A percentile compares a stretch with the other conserved stretches of the same genome.
Conservation (phyloP, 64 coral and sea anemone species). For the Catalaphyllia jardinei region DNA sequence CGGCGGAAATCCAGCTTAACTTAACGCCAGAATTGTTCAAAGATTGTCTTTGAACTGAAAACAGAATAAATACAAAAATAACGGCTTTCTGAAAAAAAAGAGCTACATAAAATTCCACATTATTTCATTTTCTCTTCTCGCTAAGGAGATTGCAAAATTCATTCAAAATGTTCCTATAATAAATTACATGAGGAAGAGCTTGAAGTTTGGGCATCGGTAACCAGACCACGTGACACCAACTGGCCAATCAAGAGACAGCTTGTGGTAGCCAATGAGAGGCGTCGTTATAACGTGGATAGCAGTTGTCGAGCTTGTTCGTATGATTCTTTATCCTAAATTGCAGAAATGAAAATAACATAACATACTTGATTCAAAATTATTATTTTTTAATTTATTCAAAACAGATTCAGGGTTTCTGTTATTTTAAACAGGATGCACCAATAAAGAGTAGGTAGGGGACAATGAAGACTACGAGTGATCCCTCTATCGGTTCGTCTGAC, state of each 20-base stretch:
- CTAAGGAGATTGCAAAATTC: not conserved
- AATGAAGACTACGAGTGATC: too few relatives aligned
- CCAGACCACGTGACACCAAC: not conserved
- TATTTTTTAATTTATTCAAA: too few relatives aligned
- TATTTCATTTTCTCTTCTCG: not conserved
- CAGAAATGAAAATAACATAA: not conserved
- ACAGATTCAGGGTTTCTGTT: too few relatives aligned
- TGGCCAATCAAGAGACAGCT: not conserved
- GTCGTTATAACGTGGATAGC: not conserved
- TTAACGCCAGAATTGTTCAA: not conserved
- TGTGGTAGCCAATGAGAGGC: not conserved
- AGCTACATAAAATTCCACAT: not conserved
- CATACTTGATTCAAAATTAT: not conserved
- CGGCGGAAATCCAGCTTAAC: too few relatives aligned
- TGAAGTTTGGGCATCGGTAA: not conserved
- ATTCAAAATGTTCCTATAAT: not conserved
- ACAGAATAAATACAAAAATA: not conserved
- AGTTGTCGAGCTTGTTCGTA: conserved; percentile 4
- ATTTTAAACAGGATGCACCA: too few relatives aligned
- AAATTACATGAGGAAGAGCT: not conserved
- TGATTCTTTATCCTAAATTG: conserved; percentile 28
- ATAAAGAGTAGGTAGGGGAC: too few relatives aligned
- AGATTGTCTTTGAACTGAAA: not conserved
- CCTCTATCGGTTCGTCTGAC: too few relatives aligned
- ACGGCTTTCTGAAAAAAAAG: not conserved